A percentile compares a stretch with the other conserved stretches of the same genome.
Evolutionary conservation across 2,113 vertebrate genomes (phyloP).

Genomic region (Pterocles gutturalis): DNA sequence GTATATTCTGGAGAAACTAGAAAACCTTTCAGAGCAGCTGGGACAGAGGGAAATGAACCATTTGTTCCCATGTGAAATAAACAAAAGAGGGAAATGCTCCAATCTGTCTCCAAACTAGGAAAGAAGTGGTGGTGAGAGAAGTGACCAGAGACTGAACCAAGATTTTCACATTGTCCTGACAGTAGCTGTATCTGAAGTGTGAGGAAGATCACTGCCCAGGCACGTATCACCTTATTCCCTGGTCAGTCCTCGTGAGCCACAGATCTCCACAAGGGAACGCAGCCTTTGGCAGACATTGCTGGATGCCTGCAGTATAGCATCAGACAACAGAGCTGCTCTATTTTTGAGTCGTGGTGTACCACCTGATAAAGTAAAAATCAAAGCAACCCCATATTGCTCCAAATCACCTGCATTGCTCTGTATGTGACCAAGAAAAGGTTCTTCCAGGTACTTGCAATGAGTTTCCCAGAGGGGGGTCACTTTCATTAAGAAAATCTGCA

Average conservation of each 20-base stretch:
- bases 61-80: slow-evolving; percentile 50
- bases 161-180: slow-evolving; percentile 5
- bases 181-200: not conserved
- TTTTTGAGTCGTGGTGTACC: not conserved
- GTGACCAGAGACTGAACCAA: slow-evolving; percentile 11
- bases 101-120: slow-evolving; percentile 44
- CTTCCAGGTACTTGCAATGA: not conserved
- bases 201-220: not conserved
- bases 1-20: slow-evolving; percentile 57
- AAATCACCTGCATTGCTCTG: not conserved
- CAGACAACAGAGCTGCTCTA: not conserved
- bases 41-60: slow-evolving; percentile 42
- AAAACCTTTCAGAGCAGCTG: slow-evolving; percentile 51
- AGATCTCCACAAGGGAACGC: not conserved
- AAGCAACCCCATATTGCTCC: not conserved
- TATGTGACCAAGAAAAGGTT: not conserved
- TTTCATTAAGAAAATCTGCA: not conserved
- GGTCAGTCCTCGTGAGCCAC: not conserved
- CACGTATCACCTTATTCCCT: not conserved
- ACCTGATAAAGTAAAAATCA: not conserved
- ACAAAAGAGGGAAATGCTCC: slow-evolving; percentile 43
- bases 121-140: slow-evolving; percentile 19
- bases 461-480: not conserved
- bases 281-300: not conserved
- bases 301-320: not conserved